Base-by-base conservation (phyloP, 2,888 invertebrate species). In the Ormyrus pomaceus region DNA sequence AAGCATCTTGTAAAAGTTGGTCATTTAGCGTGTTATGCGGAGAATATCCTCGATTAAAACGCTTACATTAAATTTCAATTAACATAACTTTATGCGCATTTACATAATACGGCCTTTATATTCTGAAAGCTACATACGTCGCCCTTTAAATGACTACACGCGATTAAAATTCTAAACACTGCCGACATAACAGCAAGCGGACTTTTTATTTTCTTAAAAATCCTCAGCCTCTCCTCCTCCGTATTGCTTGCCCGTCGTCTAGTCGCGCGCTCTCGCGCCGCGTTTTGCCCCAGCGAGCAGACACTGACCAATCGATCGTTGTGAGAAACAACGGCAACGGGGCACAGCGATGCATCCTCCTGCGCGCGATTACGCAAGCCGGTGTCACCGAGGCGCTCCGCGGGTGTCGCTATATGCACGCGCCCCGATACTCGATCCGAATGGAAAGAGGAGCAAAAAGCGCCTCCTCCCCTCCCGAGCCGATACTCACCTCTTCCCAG, bases 271-370 rank as follows among this genome's bases (percentile, higher is more conserved):
- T 34, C 34, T 4, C 34, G 34, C 34, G 34, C 34, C 4, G 34
- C 34, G 1, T 2, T 34, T 34, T 34, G 34, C 34, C 34, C 4
- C 34, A 3, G 34, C 34, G 34, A 4, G 34, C 34, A 34, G 34
- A 46, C 7, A 58, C 50, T 9, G 55, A 68, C 75, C 62, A 78
- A 78, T 64, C 58, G 71, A 81, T 81, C 71, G 70, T 78, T 78
- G 75, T 81, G 78, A 75, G 75, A 81, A 81, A 75, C 48, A 62
- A 11, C 64, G 6, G 34, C 34, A 34, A 34, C 34, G 34, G 34
- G 34, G 34, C 34, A 34, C 34, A 34, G 3, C 34, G 66, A 68
- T 55, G 48, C 65, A 62, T 66, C 71, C 58, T 55, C 46, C 64
- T 34, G 53, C 19, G 7, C 11, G 9, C 51, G 53, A 74, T 77